Conservation (phyloP, 2,888 invertebrate species). For the Eupithecia exiguata region DNA sequence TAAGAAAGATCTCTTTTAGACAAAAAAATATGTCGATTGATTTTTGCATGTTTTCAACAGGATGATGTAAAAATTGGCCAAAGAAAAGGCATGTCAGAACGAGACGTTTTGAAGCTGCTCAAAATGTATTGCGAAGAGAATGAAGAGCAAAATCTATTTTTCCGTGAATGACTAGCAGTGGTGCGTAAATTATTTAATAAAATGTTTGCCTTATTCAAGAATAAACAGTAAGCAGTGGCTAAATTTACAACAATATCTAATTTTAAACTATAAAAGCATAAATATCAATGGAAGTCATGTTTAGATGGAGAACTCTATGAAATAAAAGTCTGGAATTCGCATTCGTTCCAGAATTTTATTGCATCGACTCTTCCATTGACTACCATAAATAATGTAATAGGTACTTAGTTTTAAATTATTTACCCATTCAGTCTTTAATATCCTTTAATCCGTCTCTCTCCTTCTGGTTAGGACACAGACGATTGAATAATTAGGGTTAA, state of each 20-base stretch:
- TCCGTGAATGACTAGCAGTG: constrained; percentile 34
- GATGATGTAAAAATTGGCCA: constrained; percentile 69
- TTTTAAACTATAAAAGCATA: background rate
- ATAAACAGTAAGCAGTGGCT: background rate
- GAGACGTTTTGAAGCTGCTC: constrained; percentile 69
- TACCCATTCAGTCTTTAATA: background rate
- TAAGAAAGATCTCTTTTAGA: background rate
- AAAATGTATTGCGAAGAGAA: constrained; percentile 72
- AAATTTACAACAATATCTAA: background rate
- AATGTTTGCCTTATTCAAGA: constrained; percentile 10
- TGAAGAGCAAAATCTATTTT: constrained; percentile 43
- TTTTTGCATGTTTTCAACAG: constrained; percentile 48
- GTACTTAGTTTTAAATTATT: no score
- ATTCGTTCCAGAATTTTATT: no score
- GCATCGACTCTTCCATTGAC: no score
- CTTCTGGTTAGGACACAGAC: no score
- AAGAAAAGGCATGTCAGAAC: constrained; percentile 70
- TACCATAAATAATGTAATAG: background rate
- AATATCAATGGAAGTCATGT: background rate
- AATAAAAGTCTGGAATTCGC: background rate
- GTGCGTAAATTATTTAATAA: constrained; percentile 11
- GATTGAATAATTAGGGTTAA: no score
- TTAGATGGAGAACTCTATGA: background rate
- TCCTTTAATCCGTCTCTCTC: background rate
- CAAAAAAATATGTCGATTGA: background rate